A percentile compares a stretch with the other conserved stretches of the same genome.
Conservation (phyloP, 2,797 vertebrate species). For the Agapornis canus region DNA sequence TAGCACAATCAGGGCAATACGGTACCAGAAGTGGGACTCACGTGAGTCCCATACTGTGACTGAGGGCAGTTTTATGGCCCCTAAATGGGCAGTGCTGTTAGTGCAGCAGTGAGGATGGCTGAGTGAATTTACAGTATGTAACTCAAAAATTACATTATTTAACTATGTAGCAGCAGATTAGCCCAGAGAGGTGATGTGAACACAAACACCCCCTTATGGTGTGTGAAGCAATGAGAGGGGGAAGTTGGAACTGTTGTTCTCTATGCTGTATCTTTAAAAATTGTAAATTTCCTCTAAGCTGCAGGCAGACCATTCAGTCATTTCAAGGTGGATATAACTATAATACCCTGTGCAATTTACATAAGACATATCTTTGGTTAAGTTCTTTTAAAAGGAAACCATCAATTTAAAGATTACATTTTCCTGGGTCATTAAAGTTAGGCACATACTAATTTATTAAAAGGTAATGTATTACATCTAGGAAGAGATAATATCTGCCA, state of each 20-base stretch:
- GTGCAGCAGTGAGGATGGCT: not conserved
- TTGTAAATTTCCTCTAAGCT: not conserved
- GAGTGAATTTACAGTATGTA: not conserved
- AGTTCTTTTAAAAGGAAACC: slow-evolving; percentile 25
- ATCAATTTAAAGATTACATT: slow-evolving; percentile 37
- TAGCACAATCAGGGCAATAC: not conserved
- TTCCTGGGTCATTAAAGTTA: slow-evolving; percentile 23
- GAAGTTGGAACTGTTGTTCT: not conserved
- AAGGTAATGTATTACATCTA: slow-evolving; percentile 36
- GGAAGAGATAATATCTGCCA: slow-evolving; percentile 39
- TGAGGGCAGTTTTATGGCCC: not conserved
- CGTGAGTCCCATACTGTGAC: rapidly evolving
- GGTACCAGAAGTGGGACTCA: not conserved
- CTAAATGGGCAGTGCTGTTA: not conserved
- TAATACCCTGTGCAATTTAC: not conserved
- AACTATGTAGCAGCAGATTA: not conserved
- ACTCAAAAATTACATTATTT: not conserved
- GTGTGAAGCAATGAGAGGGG: not conserved
- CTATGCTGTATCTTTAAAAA: not conserved
- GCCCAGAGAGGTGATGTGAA: not conserved
- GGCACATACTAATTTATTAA: slow-evolving; percentile 47
- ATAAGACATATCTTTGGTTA: not conserved
- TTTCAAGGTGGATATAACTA: not conserved
- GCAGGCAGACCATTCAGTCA: not conserved
- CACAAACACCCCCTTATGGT: not conserved